Evolutionary conservation across 2,888 invertebrate species (phyloP).

Genomic region (Argyresthia goedartella): DNA sequence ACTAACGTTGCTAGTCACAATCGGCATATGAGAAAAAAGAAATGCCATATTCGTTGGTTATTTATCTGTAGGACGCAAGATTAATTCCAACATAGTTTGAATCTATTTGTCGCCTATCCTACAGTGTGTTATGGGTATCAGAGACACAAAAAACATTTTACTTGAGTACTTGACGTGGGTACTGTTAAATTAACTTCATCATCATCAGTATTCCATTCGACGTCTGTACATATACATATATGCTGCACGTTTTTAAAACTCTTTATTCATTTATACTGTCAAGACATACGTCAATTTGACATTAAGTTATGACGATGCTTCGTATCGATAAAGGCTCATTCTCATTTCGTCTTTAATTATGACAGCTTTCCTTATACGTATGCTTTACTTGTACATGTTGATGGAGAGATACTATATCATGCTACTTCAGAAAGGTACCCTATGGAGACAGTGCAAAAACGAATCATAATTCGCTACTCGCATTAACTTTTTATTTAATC

Average conservation of each 20-base stretch:
- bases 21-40: too few relatives aligned
- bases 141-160: background rate
- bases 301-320: slow-evolving; percentile 58
- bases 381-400: slow-evolving; percentile 33
- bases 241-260: background rate
- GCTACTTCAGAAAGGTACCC: slow-evolving; percentile 31
- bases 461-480: slow-evolving; percentile 36
- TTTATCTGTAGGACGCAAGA: too few relatives aligned
- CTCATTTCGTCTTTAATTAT: slow-evolving; percentile 67
- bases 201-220: background rate
- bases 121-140: background rate
- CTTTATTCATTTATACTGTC: slow-evolving; percentile 22
- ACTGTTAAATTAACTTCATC: background rate
- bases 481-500: background rate
- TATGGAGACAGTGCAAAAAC: slow-evolving; percentile 44
- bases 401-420: slow-evolving; percentile 37
- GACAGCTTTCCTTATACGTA: slow-evolving; percentile 65
- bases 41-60: too few relatives aligned
- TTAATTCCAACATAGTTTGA: background rate
- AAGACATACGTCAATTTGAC: slow-evolving; percentile 37
- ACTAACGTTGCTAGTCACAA: too few relatives aligned
- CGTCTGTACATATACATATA: background rate
- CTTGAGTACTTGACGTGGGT: background rate
- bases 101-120: background rate
- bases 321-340: slow-evolving; percentile 47